These are phyloP conservation scores for Girardinichthys multiradiatus DNA, from an alignment of 2,113 vertebrate species.

Conservation along the genomic window DNA sequence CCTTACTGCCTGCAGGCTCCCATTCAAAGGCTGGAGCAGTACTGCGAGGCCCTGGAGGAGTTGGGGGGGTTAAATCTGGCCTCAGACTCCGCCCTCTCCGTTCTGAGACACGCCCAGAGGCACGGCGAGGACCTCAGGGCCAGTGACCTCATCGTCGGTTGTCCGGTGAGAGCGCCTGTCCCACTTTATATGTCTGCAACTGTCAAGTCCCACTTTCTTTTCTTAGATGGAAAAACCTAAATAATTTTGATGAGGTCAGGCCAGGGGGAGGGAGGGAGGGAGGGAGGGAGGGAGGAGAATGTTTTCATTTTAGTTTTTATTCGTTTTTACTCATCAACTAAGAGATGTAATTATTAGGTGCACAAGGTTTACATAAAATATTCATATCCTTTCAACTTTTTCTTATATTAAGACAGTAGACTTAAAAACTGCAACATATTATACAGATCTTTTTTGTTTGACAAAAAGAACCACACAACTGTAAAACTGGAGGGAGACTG, in stretches of 20 bases:
- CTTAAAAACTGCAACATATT: neutral
- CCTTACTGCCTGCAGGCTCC: conserved; percentile 84
- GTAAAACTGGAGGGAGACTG: neutral
- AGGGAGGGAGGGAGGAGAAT: neutral
- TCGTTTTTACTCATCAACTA: neutral
- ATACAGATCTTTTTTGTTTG: neutral
- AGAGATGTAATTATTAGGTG: neutral
- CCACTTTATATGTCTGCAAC: conserved; percentile 41
- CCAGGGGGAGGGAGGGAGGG: too few species aligned
- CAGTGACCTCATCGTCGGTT: conserved; percentile 88
- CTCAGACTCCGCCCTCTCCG: conserved; percentile 83
- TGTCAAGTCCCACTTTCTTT: conserved; percentile 57
- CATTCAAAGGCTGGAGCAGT: conserved; percentile 83
- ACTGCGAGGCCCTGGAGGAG: conserved; percentile 86
- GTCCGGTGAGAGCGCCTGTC: conserved; percentile 81
- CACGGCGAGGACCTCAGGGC: conserved; percentile 88
- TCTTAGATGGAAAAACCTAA: conserved; percentile 30
- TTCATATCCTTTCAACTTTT: neutral
- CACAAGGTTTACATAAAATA: neutral
- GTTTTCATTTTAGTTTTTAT: neutral
- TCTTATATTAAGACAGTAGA: too few species aligned
- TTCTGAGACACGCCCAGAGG: conserved; percentile 84
- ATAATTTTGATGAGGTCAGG: conserved; percentile 40
- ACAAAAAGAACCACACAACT: neutral
- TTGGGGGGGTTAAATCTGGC: conserved; percentile 84